Base-by-base conservation (phyloP, 92 coral and sea anemone genomes). In the Heliopora coerulea region DNA sequence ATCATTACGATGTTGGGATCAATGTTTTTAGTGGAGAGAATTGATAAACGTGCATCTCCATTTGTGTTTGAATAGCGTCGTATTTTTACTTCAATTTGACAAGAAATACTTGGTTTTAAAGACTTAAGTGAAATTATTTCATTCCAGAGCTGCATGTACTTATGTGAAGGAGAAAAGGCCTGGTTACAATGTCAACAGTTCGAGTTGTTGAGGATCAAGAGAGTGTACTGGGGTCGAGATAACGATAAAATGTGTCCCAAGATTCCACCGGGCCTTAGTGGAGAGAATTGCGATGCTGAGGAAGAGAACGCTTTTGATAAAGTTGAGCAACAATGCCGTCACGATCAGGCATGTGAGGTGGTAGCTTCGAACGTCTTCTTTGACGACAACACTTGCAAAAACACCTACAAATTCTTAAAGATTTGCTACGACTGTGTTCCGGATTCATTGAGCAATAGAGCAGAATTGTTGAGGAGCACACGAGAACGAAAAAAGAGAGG, bases 161-260 rank as follows among this genome's bases (percentile, higher is more conserved):
- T 86, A 5, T 95, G 99, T 41, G 99, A 95, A 65, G 99, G 99
- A 50, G 99, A 95, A 79, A 87, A 83, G 65, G 86, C 96, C 0
- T 88, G 96, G 91, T 75, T 95, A 37, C 96, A 95, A 76, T 95
- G 99, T 68, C 89, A 90, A 54, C 99, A 87, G 70, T 95, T 90
- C 32, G 96, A 95, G 77, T 65, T 85, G 63, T 70, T 95, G 48
- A 88, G 89, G 42, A 37, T 95, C 24, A 95, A 95, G 68, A 87
- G 96, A 18, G 99, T 88, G 17, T 81, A 90, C 65, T 95, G 99
- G 99, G 99, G 99, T 10, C 85, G 99, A 48, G 99, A 95, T 50
- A 93, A 95, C 76, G 89, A 95, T 73, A 82, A 77, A 73, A 83
- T 95, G 64, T 95, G 99, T 52, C 88, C 88, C 8, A 70, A 83